phyloP scores from a whole-genome alignment of 2,888 invertebrate genomes.

The Hypena proboscidalis region DNA sequence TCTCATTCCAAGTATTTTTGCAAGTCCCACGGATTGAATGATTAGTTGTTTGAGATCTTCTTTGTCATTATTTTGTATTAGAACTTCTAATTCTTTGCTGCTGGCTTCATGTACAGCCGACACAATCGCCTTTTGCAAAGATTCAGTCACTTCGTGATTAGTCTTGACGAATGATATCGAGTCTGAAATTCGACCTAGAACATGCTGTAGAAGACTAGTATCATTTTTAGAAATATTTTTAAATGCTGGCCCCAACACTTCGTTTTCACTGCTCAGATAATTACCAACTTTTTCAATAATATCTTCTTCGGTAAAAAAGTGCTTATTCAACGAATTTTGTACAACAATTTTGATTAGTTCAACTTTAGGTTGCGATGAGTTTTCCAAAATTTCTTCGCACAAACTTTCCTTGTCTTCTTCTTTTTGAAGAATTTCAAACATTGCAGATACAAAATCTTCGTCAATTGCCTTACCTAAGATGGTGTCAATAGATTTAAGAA shows the following conservation, averaged over 20 bases:
- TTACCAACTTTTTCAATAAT: conserved; percentile 87
- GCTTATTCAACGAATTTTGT: conserved; percentile 70
- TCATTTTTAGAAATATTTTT: conserved; percentile 87
- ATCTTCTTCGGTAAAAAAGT: conserved; percentile 82
- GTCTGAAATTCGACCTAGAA: conserved; percentile 86
- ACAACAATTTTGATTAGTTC: conserved; percentile 86
- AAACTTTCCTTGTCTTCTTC: conserved; percentile 79
- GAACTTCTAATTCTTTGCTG: conserved; percentile 82
- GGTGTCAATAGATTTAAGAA: conserved; percentile 80
- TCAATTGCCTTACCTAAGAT: conserved; percentile 80
- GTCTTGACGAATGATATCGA: conserved; percentile 86
- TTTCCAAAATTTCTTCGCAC: conserved; percentile 79
- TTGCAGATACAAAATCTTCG: conserved; percentile 76
- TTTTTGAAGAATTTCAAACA: conserved; percentile 79
- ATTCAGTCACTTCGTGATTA: conserved; percentile 87
- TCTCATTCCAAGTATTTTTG: conserved; percentile 88
- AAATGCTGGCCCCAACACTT: conserved; percentile 87
- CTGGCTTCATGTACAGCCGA: conserved; percentile 87
- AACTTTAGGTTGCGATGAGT: conserved; percentile 85
- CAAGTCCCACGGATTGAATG: conserved; percentile 88
- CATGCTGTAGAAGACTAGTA: conserved; percentile 84
- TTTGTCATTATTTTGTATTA: conserved; percentile 80
- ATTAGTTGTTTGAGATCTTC: conserved; percentile 78
- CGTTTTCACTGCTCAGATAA: conserved; percentile 86
- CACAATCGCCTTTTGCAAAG: conserved; percentile 88